A percentile compares a stretch with the other conserved stretches of the same genome.
Evolutionary conservation across 2,797 vertebrate genomes (phyloP).

Genomic region (Xenopus petersii): DNA sequence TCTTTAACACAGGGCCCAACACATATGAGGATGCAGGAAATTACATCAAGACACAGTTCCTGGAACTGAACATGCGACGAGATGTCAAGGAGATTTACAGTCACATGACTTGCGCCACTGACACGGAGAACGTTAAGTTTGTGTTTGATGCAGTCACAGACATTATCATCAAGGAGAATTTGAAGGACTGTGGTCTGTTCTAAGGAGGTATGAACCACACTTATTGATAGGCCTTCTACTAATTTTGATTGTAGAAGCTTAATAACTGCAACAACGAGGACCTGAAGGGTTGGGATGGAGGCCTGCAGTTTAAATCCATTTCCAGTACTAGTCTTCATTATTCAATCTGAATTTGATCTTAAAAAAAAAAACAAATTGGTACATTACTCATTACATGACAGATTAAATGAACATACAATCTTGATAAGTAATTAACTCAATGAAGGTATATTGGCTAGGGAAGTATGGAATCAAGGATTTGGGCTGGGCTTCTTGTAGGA

Average conservation of each 20-base stretch:
- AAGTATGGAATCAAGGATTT: no score
- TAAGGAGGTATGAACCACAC: constrained; percentile 61
- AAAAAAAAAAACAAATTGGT: no score
- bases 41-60: constrained; percentile 96
- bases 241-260: neutral
- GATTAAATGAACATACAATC: no score
- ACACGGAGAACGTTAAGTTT: constrained; percentile 98
- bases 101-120: constrained; percentile 97
- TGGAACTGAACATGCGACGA: constrained; percentile 88
- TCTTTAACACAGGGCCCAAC: constrained; percentile 78
- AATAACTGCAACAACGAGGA: no score
- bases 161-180: constrained; percentile 99
- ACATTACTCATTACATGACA: no score
- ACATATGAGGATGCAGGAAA: constrained; percentile 91
- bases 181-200: constrained; percentile 97
- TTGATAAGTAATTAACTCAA: no score
- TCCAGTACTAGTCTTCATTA: no score
- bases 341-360: no score
- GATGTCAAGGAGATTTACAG: constrained; percentile 97
- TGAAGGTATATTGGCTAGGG: no score
- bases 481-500: no score
- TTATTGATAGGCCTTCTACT: neutral
- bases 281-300: no score
- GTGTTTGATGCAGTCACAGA: constrained; percentile 97
- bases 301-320: no score